Conservation (phyloP, 2,797 vertebrate genomes). For the Phoebastria nigripes region DNA sequence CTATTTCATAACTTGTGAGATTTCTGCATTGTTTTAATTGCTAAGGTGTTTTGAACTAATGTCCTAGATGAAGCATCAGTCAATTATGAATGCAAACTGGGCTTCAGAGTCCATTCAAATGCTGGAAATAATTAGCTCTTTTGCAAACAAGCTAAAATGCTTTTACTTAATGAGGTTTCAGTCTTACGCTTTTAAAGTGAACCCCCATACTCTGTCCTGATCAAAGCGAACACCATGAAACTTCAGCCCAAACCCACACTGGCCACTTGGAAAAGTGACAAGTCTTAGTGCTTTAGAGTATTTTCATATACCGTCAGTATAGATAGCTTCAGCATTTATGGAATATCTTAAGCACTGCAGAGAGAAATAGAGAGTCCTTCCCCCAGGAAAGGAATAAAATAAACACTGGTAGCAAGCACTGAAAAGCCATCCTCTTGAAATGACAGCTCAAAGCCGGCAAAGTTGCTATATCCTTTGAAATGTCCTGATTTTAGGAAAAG, state of each 20-base stretch:
- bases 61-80: slow-evolving; percentile 15
- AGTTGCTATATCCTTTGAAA: not conserved
- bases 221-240: not conserved
- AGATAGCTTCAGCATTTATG: not conserved
- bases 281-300: not conserved
- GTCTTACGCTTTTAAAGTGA: not conserved
- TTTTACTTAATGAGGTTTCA: slow-evolving; percentile 8
- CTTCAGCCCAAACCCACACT: not conserved
- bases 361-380: not conserved
- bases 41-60: slow-evolving; percentile 9
- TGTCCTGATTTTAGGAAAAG: not conserved
- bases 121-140: not conserved
- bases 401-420: not conserved
- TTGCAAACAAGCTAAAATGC: not conserved
- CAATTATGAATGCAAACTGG: slow-evolving; percentile 6
- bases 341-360: not conserved
- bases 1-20: not conserved
- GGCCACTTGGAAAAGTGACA: not conserved
- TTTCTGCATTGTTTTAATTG: not conserved
- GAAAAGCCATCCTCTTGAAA: not conserved
- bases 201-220: not conserved
- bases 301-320: not conserved
- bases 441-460: not conserved
- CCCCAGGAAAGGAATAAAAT: not conserved
- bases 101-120: not conserved